Conservation (phyloP, 2,888 invertebrate genomes). For the Caenorhabditis macrosperma region DNA sequence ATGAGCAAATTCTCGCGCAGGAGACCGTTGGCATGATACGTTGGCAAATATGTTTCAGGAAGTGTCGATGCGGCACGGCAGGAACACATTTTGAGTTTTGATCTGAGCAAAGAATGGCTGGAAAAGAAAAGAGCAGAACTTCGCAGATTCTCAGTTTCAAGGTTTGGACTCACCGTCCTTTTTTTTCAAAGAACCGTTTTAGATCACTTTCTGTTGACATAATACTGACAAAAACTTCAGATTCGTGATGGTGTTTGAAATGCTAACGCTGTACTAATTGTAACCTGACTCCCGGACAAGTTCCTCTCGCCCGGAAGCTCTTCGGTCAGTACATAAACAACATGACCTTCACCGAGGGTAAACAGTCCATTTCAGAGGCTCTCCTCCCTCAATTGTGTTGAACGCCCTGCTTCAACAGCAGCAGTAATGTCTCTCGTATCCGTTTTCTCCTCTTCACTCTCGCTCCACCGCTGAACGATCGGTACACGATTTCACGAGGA, state of each 20-base stretch:
- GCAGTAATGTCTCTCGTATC: conserved; percentile 30
- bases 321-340: conserved; percentile 46
- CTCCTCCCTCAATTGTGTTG: conserved; percentile 30
- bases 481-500: conserved; percentile 27
- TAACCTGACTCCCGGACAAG: conserved; percentile 31
- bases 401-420: not conserved
- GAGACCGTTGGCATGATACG: not conserved
- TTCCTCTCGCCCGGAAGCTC: conserved; percentile 43
- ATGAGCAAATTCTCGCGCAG: not conserved
- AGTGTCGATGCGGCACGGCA: conserved; percentile 30
- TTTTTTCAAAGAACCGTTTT: not conserved
- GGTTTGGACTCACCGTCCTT: not conserved
- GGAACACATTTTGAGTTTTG: conserved; percentile 35
- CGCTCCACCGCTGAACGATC: not conserved
- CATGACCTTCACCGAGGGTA: conserved; percentile 39
- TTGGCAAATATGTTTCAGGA: conserved; percentile 49
- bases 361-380: conserved; percentile 45
- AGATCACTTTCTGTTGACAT: not conserved
- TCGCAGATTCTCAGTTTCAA: not conserved
- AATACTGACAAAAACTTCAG: conserved; percentile 7
- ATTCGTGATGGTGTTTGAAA: conserved; percentile 46
- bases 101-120: not conserved
- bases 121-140: not conserved
- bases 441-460: conserved; percentile 10
- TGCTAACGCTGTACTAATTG: conserved; percentile 16